These are phyloP conservation scores for Heliconius nattereri DNA, from an alignment of 1,140 invertebrate genomes.

Conservation along the genomic window DNA sequence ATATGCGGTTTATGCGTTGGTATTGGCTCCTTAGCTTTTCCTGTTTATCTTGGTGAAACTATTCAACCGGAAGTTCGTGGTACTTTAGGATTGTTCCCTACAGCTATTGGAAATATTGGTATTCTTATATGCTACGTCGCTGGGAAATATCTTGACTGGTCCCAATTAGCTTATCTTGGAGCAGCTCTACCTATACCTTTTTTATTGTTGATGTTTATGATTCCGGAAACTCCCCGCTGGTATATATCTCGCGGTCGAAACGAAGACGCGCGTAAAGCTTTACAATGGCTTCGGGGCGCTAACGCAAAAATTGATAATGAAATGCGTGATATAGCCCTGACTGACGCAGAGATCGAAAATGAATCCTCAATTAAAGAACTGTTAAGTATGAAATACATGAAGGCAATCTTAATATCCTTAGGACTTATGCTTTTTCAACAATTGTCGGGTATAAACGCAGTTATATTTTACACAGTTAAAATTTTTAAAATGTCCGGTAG, in stretches of 20 bases:
- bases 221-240: conserved; percentile 96
- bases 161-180: conserved; percentile 88
- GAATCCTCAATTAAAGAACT: conserved; percentile 82
- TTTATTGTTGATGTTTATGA: conserved; percentile 88
- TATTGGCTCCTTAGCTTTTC: conserved; percentile 91
- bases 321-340: conserved; percentile 88
- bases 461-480: conserved; percentile 95
- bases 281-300: conserved; percentile 90
- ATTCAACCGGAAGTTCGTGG: conserved; percentile 94
- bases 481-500: conserved; percentile 93
- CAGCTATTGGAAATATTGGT: conserved; percentile 94
- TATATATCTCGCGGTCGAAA: conserved; percentile 88
- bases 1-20: conserved; percentile 93
- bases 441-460: conserved; percentile 95
- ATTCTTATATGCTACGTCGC: conserved; percentile 89
- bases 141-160: conserved; percentile 91
- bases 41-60: conserved; percentile 95
- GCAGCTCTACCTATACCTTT: conserved; percentile 88
- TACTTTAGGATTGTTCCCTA: conserved; percentile 92
- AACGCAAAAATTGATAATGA: conserved; percentile 90
- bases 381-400: conserved; percentile 86
- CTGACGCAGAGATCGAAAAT: conserved; percentile 85
- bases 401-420: conserved; percentile 89
- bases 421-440: conserved; percentile 97
- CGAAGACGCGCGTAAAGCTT: conserved; percentile 87